Conservation (phyloP, 2,888 invertebrate genomes). For the Prionchulus punctatus region DNA sequence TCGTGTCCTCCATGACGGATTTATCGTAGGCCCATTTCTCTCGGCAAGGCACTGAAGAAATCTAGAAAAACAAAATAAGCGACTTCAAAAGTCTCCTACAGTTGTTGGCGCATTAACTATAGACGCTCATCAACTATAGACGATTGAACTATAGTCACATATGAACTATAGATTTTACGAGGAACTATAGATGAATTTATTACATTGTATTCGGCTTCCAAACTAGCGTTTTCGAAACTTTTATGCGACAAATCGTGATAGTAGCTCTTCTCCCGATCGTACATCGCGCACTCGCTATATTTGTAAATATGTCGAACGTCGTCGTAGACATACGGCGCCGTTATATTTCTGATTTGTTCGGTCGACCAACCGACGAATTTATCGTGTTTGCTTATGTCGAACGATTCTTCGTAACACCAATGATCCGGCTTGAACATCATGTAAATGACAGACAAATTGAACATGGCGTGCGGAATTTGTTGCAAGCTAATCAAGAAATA, state of each 20-base stretch:
- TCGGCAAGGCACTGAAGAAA: slow-evolving; percentile 13
- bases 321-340: neutral
- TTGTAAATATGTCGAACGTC: neutral
- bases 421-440: slow-evolving; percentile 32
- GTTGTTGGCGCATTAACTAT: neutral
- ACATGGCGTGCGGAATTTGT: slow-evolving; percentile 31
- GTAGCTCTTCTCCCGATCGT: slow-evolving; percentile 18
- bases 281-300: slow-evolving; percentile 8
- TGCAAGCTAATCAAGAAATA: slow-evolving; percentile 29
- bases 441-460: slow-evolving; percentile 29
- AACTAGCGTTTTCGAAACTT: slow-evolving; percentile 21
- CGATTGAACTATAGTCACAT: neutral
- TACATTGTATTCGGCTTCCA: neutral
- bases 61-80: too few species aligned
- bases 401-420: slow-evolving; percentile 18
- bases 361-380: slow-evolving; percentile 1
- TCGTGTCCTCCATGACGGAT: slow-evolving; percentile 27
- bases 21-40: slow-evolving; percentile 25
- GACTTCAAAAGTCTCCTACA: neutral
- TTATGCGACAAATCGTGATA: slow-evolving; percentile 23
- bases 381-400: neutral
- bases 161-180: neutral
- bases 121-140: neutral
- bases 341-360: slow-evolving; percentile 8
- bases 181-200: neutral